Base-by-base conservation (phyloP, 35 echinoderm and acorn worm genomes). In the Diadema setosum region DNA sequence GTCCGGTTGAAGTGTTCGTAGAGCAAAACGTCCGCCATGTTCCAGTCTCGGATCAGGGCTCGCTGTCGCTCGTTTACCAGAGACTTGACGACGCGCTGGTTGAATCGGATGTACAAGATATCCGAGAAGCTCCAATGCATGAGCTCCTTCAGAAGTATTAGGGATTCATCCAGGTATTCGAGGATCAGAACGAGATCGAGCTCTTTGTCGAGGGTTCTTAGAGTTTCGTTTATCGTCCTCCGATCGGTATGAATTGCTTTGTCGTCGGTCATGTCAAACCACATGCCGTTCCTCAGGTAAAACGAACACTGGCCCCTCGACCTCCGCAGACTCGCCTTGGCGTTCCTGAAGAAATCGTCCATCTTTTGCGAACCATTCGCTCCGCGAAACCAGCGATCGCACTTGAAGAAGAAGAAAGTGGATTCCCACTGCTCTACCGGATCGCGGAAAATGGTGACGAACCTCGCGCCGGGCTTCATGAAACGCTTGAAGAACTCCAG, bases 81-180 rank as follows among this genome's bases (percentile, higher is more conserved):
- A 36, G 30, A n/a, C 18, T 31, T 39, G 56, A n/a, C 20, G 8
- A 39, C 86, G 8, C 31, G 48, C 17, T 74, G 30, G 82, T 94
- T 94, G 23, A 48, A 42, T 17, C 65, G 31, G 41, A 90, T 17
- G 43, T 94, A 94, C 5, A 94, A 1, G 24, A 94, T 69, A 86
- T 94, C 92, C 0, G 11, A 25, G 81, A 89, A 90, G 33, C 39
- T 58, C 92, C 92, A 94, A 39, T 85, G 82, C 29, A 94, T 39
- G 8, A 90, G 20, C 34, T 82, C 86, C 39, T 73, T 90, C 12
- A 94, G 25, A 7, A 94, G 52, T 21, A 94, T 70, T 17, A 94
- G 45, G 0, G 92, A 94, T 81, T 89, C 92, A 20, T 94, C 92
- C 35, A 90, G 90, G 32, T 86, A 86, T 90, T 94, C 92, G 48